These are phyloP conservation scores for Spialia ferax DNA, from an alignment of 2,888 invertebrate genomes.

Conservation along the genomic window DNA sequence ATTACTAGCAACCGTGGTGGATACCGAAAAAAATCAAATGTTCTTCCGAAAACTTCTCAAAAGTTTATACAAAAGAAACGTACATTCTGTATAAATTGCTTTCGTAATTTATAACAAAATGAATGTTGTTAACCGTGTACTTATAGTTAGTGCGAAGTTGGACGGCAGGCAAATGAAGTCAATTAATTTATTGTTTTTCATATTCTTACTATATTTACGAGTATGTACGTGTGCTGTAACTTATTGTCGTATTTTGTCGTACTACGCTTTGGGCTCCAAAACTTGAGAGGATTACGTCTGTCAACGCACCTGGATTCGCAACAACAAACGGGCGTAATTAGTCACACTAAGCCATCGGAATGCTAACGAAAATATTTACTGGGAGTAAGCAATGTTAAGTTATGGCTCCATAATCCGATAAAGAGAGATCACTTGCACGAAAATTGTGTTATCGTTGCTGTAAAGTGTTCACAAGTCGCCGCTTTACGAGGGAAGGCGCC, in stretches of 20 bases:
- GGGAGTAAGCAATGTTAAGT: conserved; percentile 66
- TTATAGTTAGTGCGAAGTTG: too few relatives aligned
- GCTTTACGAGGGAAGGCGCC: conserved; percentile 82
- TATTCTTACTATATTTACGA: neutral
- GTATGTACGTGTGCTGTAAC: neutral
- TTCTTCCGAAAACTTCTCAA: too few relatives aligned
- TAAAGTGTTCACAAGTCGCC: conserved; percentile 82
- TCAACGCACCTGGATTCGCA: conserved; percentile 73
- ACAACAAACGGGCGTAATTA: conserved; percentile 74
- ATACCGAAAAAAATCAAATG: too few relatives aligned
- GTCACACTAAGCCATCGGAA: conserved; percentile 68
- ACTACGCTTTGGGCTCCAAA: conserved; percentile 20
- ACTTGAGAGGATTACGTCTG: conserved; percentile 64
- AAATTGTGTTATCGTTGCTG: conserved; percentile 82
- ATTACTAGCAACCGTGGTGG: too few relatives aligned
- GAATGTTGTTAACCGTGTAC: too few relatives aligned
- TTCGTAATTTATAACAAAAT: too few relatives aligned
- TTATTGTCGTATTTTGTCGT: neutral
- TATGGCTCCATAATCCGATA: conserved; percentile 82
- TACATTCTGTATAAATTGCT: too few relatives aligned
- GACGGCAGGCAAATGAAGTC: too few relatives aligned
- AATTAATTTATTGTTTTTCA: too few relatives aligned
- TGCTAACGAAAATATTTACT: conserved; percentile 79
- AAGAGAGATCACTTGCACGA: conserved; percentile 73
- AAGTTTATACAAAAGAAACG: too few relatives aligned